A percentile compares a stretch with the other conserved stretches of the same genome.
Evolutionary conservation across 2,113 vertebrate species (phyloP).

Genomic region (Sclerurus mexicanus): DNA sequence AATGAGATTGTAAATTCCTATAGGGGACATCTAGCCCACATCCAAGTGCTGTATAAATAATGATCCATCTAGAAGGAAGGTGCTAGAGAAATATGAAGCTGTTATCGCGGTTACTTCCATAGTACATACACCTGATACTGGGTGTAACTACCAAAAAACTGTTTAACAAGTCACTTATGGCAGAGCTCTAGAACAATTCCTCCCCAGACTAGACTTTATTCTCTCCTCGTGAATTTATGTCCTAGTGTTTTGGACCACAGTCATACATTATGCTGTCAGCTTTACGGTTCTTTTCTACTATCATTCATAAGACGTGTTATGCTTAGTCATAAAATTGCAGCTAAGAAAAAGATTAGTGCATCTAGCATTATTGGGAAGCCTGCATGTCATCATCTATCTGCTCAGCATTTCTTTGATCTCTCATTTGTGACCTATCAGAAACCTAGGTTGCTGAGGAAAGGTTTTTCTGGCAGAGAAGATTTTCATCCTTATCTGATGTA

Average conservation of each 20-base stretch:
- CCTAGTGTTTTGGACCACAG: background rate
- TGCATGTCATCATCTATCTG: background rate
- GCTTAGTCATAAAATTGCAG: conserved; percentile 42
- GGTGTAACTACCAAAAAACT: background rate
- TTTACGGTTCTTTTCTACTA: background rate
- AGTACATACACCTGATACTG: background rate
- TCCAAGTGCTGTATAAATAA: background rate
- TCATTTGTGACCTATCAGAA: background rate
- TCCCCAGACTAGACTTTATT: background rate
- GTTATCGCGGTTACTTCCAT: background rate
- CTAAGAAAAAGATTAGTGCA: conserved; percentile 3
- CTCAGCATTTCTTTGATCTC: background rate
- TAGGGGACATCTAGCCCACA: background rate
- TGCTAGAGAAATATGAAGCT: background rate
- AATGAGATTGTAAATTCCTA: conserved; percentile 19
- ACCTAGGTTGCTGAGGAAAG: background rate
- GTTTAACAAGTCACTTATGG: background rate
- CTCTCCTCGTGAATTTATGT: background rate
- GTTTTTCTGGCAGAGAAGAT: background rate
- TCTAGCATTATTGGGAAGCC: conserved; percentile 4
- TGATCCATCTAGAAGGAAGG: background rate
- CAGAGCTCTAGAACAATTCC: background rate
- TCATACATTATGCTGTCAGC: background rate
- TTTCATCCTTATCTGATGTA: background rate
- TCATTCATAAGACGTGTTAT: conserved; percentile 8